Evolutionary conservation across 2,888 invertebrate species (phyloP), one percentile per base, ranked within the genome.

Genomic region (Eilema sororculum): DNA sequence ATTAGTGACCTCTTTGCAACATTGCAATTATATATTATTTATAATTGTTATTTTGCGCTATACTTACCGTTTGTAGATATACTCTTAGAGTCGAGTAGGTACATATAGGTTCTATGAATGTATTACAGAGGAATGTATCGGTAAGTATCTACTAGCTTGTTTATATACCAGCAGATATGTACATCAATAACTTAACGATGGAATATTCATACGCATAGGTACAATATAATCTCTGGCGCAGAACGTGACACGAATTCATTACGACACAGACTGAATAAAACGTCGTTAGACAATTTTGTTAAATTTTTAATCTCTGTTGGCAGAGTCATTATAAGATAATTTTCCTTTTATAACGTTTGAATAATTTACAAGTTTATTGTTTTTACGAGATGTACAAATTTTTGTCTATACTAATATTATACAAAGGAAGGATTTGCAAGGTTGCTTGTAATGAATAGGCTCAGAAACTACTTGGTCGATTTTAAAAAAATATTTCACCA

Each of bases 121-220:
- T 30, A 57, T 57, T 59, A 59, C 20, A 37, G n/a, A 41, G 3
- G 58, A 59, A 66, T 66, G 25, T 58, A n/a, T 59, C 41, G 59
- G 41, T 37, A n/a, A n/a, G n/a, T n/a, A n/a, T n/a, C n/a, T n/a
- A 68, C 41, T 28, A 64, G 24, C 46, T 80, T 71, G 73, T 81
- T 72, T 78, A 73, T 80, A 70, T 74, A 73, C 75, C 65, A 74
- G 72, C 68, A 64, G 68, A 80, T 75, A 62, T 67, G 68, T 74
- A 75, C 72, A 78, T 71, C 77, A 75, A 72, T 75, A 78, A 73
- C 75, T 76, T 80, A 72, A 63, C 66, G 68, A 81, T 81, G 89
- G 88, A 90, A 91, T 91, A 91, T 91, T 91, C 89, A 90, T 90
- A 79, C 80, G 72, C 82, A 77, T 80, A 82, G 76, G 76, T 83